Evolutionary conservation across 2,113 vertebrate species (phyloP), one percentile per base, ranked within the genome.

Genomic region (Lepus americanus): DNA sequence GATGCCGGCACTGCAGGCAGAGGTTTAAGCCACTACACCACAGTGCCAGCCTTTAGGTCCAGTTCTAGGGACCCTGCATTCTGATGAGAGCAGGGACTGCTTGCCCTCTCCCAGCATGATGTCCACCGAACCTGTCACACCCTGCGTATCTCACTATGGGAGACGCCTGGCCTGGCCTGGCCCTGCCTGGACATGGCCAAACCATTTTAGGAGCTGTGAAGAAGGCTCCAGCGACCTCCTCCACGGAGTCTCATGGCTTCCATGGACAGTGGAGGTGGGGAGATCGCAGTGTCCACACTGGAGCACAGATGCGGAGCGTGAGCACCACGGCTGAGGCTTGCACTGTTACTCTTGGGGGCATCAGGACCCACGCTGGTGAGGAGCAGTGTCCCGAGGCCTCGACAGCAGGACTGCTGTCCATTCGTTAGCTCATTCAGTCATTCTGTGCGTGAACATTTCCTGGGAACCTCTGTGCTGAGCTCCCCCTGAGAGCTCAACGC

Each of bases 311-410:
- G n/a, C 22, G 4, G 7, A 3, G 20, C 0, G 23, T 3, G 53
- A 73, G 31, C 36, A 14, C 27, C 31, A 3, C 0, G 3, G 1
- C 14, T 79, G 59, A 8, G 17, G n/a, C 55, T 51, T 1, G 2
- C 10, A 5, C 20, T 0, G 10, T n/a, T 7, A 6, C 13, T 9
- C 59, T 51, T 31, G 6, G n/a, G 33, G 61, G 12, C 19, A 12
- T n/a, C 63, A 9, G 23, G 49, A 22, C 59, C n/a, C 23, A 33
- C 14, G 17, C 0, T 20, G 66, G 23, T 14, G 9, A 27, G 1
- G 3, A 73, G 39, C 36, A 4, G 11, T 0, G 11, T 31, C 66
- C 31, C 66, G 27, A 6, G 39, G 1, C 3, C 19, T 8, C 22
- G 1, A 16, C 19, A 2, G 29, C 3, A 64, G 7, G n/a, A 36